Percentiles rank a stretch among this genome's conserved stretches.
These are phyloP conservation scores for Leptobrachium ailaonicum DNA, from an alignment of 2,113 vertebrate genomes.

Conservation along the genomic window DNA sequence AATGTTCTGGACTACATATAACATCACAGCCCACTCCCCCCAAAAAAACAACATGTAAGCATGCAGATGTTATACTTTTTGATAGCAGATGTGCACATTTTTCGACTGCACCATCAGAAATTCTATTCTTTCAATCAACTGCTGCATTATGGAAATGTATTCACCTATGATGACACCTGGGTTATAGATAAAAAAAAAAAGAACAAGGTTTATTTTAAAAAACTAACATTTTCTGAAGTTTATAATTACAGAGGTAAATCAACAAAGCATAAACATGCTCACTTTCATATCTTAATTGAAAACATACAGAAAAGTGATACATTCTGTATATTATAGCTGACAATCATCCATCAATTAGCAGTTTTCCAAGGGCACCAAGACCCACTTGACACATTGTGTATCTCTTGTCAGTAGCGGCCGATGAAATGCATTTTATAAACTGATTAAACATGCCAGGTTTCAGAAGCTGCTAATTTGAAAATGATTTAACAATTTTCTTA, in stretches of 20 bases:
- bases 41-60: too few species aligned
- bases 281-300: constrained; percentile 5
- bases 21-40: too few species aligned
- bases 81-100: background rate
- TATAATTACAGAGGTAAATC: background rate
- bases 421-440: constrained; percentile 12
- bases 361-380: constrained; percentile 29
- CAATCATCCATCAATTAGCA: constrained; percentile 38
- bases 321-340: background rate
- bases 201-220: constrained; percentile 2
- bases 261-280: constrained; percentile 3
- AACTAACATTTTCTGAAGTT: constrained; percentile 19
- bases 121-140: background rate
- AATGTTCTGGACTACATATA: too few species aligned
- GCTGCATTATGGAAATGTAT: background rate
- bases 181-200: background rate
- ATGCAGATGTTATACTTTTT: too few species aligned
- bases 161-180: background rate
- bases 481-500: constrained; percentile 11
- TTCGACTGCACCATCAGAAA: background rate
- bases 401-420: background rate
- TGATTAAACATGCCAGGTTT: constrained; percentile 5
- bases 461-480: constrained; percentile 17
- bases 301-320: constrained; percentile 2
- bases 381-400: constrained; percentile 20